Evolutionary conservation across 2,888 invertebrate species (phyloP), one percentile per base, ranked within the genome.

Genomic region (Pogonocherus hispidulus): DNA sequence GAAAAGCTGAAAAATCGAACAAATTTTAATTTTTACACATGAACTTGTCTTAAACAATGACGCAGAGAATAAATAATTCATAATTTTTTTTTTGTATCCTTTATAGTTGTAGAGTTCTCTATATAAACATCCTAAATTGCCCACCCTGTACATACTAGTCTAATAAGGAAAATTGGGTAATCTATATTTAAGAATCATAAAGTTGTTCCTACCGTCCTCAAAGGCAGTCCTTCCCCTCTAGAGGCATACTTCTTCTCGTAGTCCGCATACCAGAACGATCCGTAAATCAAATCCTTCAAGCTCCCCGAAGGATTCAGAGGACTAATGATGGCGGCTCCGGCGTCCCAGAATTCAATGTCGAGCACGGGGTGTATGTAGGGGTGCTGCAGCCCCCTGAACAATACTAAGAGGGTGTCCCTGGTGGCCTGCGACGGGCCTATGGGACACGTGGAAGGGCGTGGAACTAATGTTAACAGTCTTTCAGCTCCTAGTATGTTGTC

Each of bases 301-400:
- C 95, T 96, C 57, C 97, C 97, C 73, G 91, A 89, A 27, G 91
- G 90, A 83, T 95, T 95, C 76, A 95, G 92, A 0, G 96, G 96
- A 78, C 94, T 90, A 3, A 97, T 92, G 22, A 94, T 88, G 66
- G 95, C 90, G 23, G 91, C 93, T 49, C 87, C 85, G 1, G 88
- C 89, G 68, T 89, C 89, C 84, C 91, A 89, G 82, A 96, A 92
- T 80, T 95, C 95, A 73, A 97, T 87, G 82, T 96, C 95, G 77
- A 96, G 87, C 22, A 96, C 92, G 0, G 97, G 97, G 86, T 94
- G 95, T 74, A 97, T 94, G 84, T 96, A 97, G 0, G 97, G 97
- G 86, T 97, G 97, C 84, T 97, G 96, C 46, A 96, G 88, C 8
- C 93, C 92, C 60, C 94, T 90, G 81, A 97, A 94, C 74, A 97